Conservation (phyloP, 2,113 vertebrate genomes). For the Thinocorus orbignyianus region DNA sequence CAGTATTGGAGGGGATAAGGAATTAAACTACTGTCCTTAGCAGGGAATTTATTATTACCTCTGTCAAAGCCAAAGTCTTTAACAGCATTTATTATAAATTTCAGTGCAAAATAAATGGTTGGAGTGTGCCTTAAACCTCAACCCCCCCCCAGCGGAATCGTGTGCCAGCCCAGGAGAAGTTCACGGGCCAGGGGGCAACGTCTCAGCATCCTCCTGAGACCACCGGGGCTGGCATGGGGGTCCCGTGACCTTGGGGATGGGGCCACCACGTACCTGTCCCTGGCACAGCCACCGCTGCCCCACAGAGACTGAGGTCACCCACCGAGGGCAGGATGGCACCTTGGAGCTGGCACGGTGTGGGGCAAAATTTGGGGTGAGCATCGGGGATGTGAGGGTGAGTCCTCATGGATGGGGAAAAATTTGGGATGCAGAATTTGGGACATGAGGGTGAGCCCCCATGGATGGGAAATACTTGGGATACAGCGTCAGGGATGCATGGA, state of each 20-base stretch:
- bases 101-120: constrained; percentile 68
- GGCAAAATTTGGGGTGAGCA: background rate
- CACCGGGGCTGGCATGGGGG: fast-evolving
- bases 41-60: constrained; percentile 81
- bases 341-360: fast-evolving
- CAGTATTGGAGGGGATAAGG: constrained; percentile 74
- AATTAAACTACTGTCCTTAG: constrained; percentile 80
- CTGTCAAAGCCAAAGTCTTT: constrained; percentile 79
- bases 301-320: background rate
- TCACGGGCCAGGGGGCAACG: fast-evolving
- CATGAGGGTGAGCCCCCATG: fast-evolving
- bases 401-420: fast-evolving
- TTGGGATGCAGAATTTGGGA: fast-evolving
- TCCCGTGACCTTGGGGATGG: fast-evolving
- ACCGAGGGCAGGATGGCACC: fast-evolving
- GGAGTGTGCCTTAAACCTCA: background rate
- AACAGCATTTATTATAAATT: constrained; percentile 76
- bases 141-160: background rate
- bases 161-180: background rate
- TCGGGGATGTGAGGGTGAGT: background rate
- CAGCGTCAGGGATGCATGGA: too few species aligned
- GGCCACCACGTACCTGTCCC: background rate
- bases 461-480: too few species aligned
- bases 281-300: background rate
- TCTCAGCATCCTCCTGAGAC: background rate